Evolutionary conservation across 2,888 invertebrate genomes (phyloP), one percentile per base, ranked within the genome.

Genomic region (Xestobium rufovillosum): DNA sequence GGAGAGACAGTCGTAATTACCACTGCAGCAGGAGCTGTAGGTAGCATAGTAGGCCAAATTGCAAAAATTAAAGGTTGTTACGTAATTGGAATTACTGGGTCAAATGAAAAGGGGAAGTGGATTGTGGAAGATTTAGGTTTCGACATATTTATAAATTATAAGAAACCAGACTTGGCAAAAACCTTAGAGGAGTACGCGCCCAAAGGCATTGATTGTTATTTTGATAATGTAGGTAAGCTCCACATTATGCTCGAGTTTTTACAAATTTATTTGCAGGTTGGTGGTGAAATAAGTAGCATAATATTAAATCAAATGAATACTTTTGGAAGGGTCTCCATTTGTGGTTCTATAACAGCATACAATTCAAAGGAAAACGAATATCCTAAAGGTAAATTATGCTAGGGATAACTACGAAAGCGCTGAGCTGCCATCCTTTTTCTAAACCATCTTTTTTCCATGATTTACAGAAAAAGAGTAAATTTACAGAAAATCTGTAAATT

Each of bases 301-400:
- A 75, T 83, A 16, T 68, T 82, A 39, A 66, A 65, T 42, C 69
- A 72, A 41, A 83, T 83, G 83, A 82, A 76, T 44, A 56, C 57
- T 32, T 70, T 67, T 51, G 83, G 83, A 4, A 68, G 83, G 43
- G 68, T 83, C 11, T 71, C 80, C 8, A 73, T 80, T 6, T 83
- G 82, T 58, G 83, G 83, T 11, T 72, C 77, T 2, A 80, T 83
- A 50, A 78, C 81, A 14, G 67, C 71, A 0, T 83, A 83, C 53
- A 81, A 82, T 19, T 6, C 23, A 19, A 6, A 19, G 50, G 70
- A 71, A 13, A 55, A 43, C 1, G 47, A 42, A 8, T 35, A 41
- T 38, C 26, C 49, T 10, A 52, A 52, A 51, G 54, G 55, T 55
- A 41, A n/a, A n/a, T n/a, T n/a, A n/a, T n/a, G n/a, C n/a, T n/a